These are phyloP conservation scores for Euplagia quadripunctaria DNA, from an alignment of 2,888 invertebrate species.

Conservation along the genomic window DNA sequence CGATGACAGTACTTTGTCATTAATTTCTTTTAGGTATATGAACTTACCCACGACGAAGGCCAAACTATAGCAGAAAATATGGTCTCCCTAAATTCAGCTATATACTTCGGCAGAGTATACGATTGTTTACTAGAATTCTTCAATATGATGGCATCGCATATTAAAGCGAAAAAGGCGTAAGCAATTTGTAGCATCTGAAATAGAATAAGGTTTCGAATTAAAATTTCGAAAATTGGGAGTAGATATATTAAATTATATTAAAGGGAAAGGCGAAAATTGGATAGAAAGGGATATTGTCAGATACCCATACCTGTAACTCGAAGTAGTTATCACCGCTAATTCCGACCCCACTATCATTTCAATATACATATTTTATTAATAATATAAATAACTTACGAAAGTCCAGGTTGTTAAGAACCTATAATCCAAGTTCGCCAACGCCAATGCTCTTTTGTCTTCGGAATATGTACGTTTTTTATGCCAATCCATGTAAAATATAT, in stretches of 20 bases:
- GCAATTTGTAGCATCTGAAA: constrained; percentile 15
- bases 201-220: neutral
- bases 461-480: neutral
- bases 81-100: constrained; percentile 9
- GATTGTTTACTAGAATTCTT: neutral
- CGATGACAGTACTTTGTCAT: too few relatives aligned
- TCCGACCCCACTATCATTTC: too few relatives aligned
- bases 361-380: too few relatives aligned
- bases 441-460: constrained; percentile 6
- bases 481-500: constrained; percentile 16
- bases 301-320: too few relatives aligned
- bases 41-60: constrained; percentile 18
- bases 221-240: too few relatives aligned
- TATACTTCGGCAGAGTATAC: neutral
- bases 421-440: neutral
- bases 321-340: too few relatives aligned
- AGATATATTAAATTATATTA: too few relatives aligned
- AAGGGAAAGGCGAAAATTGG: too few relatives aligned
- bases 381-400: constrained; percentile 3
- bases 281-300: too few relatives aligned
- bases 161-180: neutral
- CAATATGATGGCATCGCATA: constrained; percentile 1
- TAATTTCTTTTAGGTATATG: too few relatives aligned
- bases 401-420: constrained; percentile 17
- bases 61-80: constrained; percentile 12